Percentiles rank a stretch among this genome's conserved stretches.
These are phyloP conservation scores for Pelusios castaneus DNA, from an alignment of 2,113 vertebrate genomes.

Conservation along the genomic window DNA sequence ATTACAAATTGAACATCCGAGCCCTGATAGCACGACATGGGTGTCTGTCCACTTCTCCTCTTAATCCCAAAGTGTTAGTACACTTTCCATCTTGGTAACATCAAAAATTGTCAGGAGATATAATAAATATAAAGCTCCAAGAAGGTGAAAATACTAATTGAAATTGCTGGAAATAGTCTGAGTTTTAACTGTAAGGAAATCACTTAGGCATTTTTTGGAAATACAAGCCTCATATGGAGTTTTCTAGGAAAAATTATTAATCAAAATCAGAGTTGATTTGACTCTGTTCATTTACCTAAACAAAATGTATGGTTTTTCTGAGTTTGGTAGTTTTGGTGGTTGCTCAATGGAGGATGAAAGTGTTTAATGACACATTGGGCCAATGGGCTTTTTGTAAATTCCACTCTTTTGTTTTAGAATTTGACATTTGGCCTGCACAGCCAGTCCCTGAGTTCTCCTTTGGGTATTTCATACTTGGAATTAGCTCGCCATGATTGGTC, in stretches of 20 bases:
- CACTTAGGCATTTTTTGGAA: neutral
- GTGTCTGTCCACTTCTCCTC: neutral
- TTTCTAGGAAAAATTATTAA: rapidly evolving
- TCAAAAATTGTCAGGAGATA: neutral
- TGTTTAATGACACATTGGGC: rapidly evolving
- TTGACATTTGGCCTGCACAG: neutral
- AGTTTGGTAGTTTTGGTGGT: rapidly evolving
- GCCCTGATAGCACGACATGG: neutral
- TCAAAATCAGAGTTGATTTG: neutral
- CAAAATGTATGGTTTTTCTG: neutral
- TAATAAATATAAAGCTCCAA: neutral
- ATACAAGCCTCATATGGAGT: neutral
- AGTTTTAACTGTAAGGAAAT: neutral
- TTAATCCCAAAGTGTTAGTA: neutral
- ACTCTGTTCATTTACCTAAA: neutral
- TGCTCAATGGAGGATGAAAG: rapidly evolving
- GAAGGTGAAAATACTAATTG: neutral
- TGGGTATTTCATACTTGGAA: neutral
- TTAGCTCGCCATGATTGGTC: neutral
- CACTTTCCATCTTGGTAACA: neutral
- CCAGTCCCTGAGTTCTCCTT: neutral
- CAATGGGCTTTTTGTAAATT: rapidly evolving
- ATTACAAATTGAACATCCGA: slow-evolving; percentile 40
- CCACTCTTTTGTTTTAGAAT: neutral
- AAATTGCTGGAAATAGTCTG: neutral